These are phyloP conservation scores for Chrysina gloriosa DNA, from an alignment of 2,888 invertebrate species.

Conservation along the genomic window DNA sequence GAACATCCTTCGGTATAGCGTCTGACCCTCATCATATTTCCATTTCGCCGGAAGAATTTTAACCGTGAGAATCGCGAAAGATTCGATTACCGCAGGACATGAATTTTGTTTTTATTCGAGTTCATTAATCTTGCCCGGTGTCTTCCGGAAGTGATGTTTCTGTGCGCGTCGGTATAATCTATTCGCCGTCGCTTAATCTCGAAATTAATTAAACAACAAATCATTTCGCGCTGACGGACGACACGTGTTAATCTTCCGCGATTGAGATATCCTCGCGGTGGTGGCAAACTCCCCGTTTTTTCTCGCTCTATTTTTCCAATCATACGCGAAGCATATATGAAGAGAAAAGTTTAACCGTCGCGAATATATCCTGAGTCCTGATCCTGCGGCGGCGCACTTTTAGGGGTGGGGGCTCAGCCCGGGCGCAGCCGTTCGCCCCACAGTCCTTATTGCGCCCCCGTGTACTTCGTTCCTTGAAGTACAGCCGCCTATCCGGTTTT, in stretches of 20 bases:
- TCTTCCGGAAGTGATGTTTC: neutral
- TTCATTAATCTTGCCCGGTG: slow-evolving; percentile 10
- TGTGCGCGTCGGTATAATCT: neutral
- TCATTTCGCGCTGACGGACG: slow-evolving; percentile 6
- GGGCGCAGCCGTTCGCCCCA: slow-evolving; percentile 64
- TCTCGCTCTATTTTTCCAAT: slow-evolving; percentile 13
- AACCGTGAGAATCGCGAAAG: no score
- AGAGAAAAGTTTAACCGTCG: slow-evolving; percentile 26
- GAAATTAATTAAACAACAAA: slow-evolving; percentile 14
- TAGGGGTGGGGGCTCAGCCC: slow-evolving; percentile 63
- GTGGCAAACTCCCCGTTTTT: neutral
- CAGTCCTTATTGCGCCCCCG: slow-evolving; percentile 59
- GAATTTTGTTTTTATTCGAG: no score
- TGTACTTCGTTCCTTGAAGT: slow-evolving; percentile 48
- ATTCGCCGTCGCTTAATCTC: neutral
- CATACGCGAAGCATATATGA: slow-evolving; percentile 1
- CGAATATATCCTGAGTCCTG: slow-evolving; percentile 41
- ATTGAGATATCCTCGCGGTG: slow-evolving; percentile 2
- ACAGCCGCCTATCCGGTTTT: slow-evolving; percentile 44
- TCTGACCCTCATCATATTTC: no score
- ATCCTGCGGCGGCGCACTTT: slow-evolving; percentile 56
- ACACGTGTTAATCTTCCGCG: slow-evolving; percentile 6
- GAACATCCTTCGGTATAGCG: no score
- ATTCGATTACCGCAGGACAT: no score
- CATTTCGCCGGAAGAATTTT: no score